Conservation (phyloP, 1,140 invertebrate genomes). For the Chionoecetes opilio region DNA sequence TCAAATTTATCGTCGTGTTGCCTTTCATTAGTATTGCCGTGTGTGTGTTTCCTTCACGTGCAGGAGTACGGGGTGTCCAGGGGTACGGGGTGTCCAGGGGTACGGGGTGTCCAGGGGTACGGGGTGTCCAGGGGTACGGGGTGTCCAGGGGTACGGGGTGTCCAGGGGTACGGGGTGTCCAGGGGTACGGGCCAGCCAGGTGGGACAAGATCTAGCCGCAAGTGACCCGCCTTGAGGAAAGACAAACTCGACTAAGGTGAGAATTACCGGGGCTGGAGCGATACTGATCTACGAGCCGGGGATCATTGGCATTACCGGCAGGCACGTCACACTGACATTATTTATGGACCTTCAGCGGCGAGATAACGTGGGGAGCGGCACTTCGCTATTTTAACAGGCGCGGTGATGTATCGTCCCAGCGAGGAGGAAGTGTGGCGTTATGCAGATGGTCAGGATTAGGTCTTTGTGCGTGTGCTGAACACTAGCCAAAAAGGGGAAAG, state of each 20-base stretch:
- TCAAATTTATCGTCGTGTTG: no score
- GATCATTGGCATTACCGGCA: conserved; percentile 69
- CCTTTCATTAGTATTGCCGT: no score
- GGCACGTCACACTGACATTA: conserved; percentile 74
- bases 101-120: neutral
- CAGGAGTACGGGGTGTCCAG: no score
- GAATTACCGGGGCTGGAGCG: conserved; percentile 67
- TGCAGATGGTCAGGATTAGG: conserved; percentile 53
- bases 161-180: no score
- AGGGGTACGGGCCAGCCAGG: neutral
- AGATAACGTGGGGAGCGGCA: conserved; percentile 59
- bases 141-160: neutral
- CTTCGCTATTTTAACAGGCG: conserved; percentile 55
- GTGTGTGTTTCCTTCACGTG: no score
- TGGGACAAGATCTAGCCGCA: neutral
- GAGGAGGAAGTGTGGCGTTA: conserved; percentile 50
- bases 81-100: no score
- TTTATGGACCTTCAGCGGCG: conserved; percentile 67
- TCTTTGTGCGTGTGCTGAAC: conserved; percentile 57
- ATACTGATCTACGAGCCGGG: conserved; percentile 67
- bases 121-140: neutral
- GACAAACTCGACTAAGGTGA: conserved; percentile 71
- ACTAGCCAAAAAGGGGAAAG: neutral
- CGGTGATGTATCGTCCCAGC: conserved; percentile 61
- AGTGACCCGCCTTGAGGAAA: conserved; percentile 55